These are phyloP conservation scores for Myiagra hebetior DNA, from an alignment of 2,113 vertebrate genomes.

Conservation along the genomic window DNA sequence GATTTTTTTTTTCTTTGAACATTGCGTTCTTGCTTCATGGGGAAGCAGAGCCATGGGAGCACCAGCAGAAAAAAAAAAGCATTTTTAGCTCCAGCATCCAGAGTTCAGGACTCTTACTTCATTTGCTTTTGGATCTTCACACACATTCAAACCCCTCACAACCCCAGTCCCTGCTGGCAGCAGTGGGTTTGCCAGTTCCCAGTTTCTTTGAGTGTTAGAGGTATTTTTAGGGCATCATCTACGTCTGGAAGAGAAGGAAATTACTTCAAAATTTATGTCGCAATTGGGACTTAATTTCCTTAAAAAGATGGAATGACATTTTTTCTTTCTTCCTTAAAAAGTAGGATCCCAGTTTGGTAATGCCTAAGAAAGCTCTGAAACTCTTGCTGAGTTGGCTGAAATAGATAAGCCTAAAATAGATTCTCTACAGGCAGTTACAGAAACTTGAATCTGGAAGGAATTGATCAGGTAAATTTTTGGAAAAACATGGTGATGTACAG, in stretches of 20 bases:
- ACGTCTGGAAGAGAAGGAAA: neutral
- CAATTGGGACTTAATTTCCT: neutral
- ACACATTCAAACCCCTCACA: neutral
- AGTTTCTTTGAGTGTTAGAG: neutral
- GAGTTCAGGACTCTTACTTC: neutral
- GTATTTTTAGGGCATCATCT: conserved; percentile 3
- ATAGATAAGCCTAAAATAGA: conserved; percentile 5
- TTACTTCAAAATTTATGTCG: neutral
- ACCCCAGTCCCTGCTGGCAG: neutral
- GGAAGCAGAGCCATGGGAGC: conserved; percentile 6
- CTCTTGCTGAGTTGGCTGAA: neutral
- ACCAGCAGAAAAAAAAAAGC: neutral
- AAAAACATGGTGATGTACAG: neutral
- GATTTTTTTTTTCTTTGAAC: conserved; percentile 14
- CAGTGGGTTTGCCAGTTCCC: neutral
- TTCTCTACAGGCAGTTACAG: neutral
- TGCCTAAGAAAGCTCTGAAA: neutral
- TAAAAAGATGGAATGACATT: neutral
- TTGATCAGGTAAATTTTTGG: neutral
- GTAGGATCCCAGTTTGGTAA: neutral
- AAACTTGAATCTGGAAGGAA: neutral
- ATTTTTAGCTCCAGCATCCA: neutral
- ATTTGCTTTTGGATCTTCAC: neutral
- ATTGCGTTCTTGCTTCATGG: neutral
- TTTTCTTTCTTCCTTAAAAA: neutral